Base-by-base conservation (phyloP, 2,113 vertebrate species). In the Neolamprologus modestus region DNA sequence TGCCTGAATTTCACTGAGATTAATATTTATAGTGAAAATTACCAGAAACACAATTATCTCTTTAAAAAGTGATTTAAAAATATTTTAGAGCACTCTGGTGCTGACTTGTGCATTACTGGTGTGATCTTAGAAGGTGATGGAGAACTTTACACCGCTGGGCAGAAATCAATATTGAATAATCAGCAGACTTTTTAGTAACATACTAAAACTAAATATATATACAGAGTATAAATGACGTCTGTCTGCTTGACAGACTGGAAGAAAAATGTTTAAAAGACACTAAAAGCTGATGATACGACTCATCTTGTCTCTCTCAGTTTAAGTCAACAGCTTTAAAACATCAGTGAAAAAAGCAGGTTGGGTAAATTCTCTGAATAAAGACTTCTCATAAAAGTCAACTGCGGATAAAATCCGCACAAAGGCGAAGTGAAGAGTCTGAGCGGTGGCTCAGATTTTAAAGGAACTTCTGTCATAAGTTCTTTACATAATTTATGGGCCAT, bases 141-240 rank as follows among this genome's bases (percentile, higher is more conserved):
- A 42, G 37, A 42, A 71, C 37, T 71, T 40, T 26, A 6, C 1
- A 71, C 35, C 0, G 2, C 63, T 40, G n/a, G n/a, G 37, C n/a
- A 42, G 35, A 42, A 71, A 24, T 71, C 3, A 71, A 42, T 6
- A 71, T 13, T 42, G 1, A 40, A 42, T 9, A 71, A 71, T 4
- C 35, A 24, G 3, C n/a, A 14, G 35, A 71, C 66, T 42, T 42
- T 71, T 71, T 42, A 42, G 66, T 42, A 71, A 24, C n/a, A 3
- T 16, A 71, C 12, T 66, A 37, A 66, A 37, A 37, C 61, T 8
- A 66, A 37, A 66, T 8, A 68, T 21, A 66, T 61, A 37, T 21
- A 0, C 61, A 3, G 0, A 0, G 1, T 33, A 19, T 63, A 63
- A 63, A 63, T 11, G 0, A 35, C 0, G 1, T 37, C 10, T 0